Conservation (phyloP, 2,888 invertebrate species). For the Keiferia lycopersicella region DNA sequence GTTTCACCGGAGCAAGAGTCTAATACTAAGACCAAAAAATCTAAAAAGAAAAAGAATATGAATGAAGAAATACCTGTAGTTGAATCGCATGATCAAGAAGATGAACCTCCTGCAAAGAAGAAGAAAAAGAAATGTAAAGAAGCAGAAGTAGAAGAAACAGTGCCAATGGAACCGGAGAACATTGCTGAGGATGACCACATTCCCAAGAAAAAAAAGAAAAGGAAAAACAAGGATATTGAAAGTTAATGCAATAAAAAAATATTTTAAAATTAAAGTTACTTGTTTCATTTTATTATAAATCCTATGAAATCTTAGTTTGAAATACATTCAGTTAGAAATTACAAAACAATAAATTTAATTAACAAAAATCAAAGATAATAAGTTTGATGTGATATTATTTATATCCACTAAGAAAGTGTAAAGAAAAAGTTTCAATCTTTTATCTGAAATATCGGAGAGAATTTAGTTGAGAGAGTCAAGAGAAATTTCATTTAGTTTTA, state of each 20-base stretch:
- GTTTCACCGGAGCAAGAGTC: conserved; percentile 24
- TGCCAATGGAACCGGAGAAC: not conserved
- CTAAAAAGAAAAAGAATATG: conserved; percentile 37
- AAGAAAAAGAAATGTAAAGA: conserved; percentile 36
- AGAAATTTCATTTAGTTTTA: too few species aligned
- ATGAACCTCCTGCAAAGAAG: conserved; percentile 40
- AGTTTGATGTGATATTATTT: too few species aligned
- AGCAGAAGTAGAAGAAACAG: not conserved
- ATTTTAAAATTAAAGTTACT: not conserved
- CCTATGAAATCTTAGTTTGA: not conserved
- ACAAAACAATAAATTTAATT: too few species aligned
- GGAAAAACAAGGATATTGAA: conserved; percentile 47
- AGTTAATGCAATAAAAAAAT: not conserved
- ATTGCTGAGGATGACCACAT: not conserved
- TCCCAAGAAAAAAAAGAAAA: conserved; percentile 60
- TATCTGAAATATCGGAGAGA: too few species aligned
- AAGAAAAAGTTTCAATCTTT: too few species aligned
- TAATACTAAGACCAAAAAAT: conserved; percentile 36
- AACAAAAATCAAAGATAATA: too few species aligned
- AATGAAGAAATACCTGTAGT: not conserved
- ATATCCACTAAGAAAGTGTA: too few species aligned
- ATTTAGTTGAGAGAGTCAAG: too few species aligned
- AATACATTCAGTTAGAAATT: too few species aligned
- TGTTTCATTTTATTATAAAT: not conserved
- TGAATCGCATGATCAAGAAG: conserved; percentile 26